phyloP scores from a whole-genome alignment of 2,888 invertebrate species.

The Dynastes tityus region DNA sequence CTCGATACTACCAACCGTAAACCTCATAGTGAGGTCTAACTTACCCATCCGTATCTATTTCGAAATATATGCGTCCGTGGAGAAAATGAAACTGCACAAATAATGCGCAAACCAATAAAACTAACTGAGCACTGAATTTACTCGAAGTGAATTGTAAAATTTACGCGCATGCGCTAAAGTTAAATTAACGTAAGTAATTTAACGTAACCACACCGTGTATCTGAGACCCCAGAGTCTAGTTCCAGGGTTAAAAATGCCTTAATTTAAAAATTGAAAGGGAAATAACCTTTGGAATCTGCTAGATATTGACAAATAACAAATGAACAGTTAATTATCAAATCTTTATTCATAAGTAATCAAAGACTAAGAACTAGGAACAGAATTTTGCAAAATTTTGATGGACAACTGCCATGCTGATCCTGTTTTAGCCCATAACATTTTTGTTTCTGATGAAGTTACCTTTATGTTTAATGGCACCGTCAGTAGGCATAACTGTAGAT shows the following conservation, averaged over 20 bases:
- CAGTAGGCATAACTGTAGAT: no score
- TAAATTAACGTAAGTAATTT: conserved; percentile 1
- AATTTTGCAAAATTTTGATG: no score
- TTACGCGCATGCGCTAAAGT: conserved; percentile 12
- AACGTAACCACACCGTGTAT: background rate
- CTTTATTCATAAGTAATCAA: no score
- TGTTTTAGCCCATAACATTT: no score
- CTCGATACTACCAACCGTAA: conserved; percentile 17
- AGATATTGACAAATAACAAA: no score
- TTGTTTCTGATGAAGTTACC: no score
- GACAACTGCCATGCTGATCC: no score
- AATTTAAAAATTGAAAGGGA: no score
- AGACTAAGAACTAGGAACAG: no score
- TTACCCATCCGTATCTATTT: conserved; percentile 26
- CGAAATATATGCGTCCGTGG: conserved; percentile 13
- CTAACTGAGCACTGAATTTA: conserved; percentile 41
- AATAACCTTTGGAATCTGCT: no score
- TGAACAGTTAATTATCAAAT: no score
- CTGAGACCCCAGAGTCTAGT: conserved; percentile 36
- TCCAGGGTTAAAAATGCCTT: conserved; percentile 23
- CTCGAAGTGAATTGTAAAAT: conserved; percentile 23
- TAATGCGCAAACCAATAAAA: conserved; percentile 10
- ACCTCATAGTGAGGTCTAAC: conserved; percentile 38
- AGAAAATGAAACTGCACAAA: conserved; percentile 14
- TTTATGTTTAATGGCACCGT: no score